Percentiles rank a stretch among this genome's conserved stretches.
Evolutionary conservation across 2,113 vertebrate genomes (phyloP).

Genomic region (Ceyx margarethae): DNA sequence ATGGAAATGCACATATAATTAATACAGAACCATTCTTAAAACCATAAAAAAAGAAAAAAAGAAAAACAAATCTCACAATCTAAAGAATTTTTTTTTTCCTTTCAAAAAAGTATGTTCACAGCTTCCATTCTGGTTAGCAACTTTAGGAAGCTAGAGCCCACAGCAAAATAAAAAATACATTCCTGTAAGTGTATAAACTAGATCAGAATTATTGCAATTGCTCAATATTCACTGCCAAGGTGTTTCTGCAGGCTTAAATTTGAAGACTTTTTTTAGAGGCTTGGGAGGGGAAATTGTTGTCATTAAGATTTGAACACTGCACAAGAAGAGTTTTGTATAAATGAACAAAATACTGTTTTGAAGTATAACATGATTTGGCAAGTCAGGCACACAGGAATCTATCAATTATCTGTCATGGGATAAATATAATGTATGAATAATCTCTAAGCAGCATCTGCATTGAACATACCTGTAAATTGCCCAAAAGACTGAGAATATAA

Average conservation of each 20-base stretch:
- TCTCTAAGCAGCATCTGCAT: not conserved
- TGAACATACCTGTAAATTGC: not conserved
- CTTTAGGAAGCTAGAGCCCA: constrained; percentile 18
- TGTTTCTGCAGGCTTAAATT: constrained; percentile 11
- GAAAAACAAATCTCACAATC: not conserved
- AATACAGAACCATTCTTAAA: constrained; percentile 7
- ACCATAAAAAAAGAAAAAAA: not conserved
- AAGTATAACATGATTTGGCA: not conserved
- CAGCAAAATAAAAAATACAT: constrained; percentile 29
- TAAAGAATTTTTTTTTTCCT: constrained; percentile 20
- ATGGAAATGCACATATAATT: not conserved
- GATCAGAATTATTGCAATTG: constrained; percentile 5
- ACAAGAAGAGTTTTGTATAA: not conserved
- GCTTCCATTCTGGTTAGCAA: not conserved
- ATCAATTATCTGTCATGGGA: not conserved
- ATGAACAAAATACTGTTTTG: not conserved
- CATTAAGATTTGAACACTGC: constrained; percentile 13
- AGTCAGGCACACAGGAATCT: not conserved
- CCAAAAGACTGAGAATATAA: not conserved
- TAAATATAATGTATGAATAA: constrained; percentile 23
- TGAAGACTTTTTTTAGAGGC: constrained; percentile 23
- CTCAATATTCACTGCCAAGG: constrained; percentile 2
- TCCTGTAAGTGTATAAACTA: constrained; percentile 35
- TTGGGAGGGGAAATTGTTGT: constrained; percentile 12
- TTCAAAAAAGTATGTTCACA: not conserved